Conservation (phyloP, 2,888 invertebrate genomes). For the Napeogenes sylphis region DNA sequence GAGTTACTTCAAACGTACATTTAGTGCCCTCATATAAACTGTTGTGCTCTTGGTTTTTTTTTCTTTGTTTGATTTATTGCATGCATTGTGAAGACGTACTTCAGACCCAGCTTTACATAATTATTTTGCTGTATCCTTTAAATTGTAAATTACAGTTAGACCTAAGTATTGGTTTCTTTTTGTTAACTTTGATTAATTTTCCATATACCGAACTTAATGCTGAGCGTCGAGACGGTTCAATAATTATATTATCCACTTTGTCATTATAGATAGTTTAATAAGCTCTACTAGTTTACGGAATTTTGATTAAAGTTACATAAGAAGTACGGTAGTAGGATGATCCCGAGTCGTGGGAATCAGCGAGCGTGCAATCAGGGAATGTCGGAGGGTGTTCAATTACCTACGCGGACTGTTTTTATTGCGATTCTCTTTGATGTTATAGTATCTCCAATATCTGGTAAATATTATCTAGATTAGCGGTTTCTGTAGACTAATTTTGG, state of each 20-base stretch:
- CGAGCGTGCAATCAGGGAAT: conserved; percentile 65
- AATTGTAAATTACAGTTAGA: too few relatives aligned
- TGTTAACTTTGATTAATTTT: not conserved
- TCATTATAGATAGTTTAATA: conserved; percentile 27
- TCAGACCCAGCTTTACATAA: too few relatives aligned
- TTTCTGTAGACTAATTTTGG: not conserved
- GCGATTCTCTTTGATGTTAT: conserved; percentile 54
- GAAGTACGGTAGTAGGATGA: conserved; percentile 43
- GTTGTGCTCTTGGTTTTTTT: conserved; percentile 7
- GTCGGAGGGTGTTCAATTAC: conserved; percentile 68
- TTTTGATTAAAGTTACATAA: conserved; percentile 62
- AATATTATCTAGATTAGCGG: conserved; percentile 4
- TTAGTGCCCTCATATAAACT: conserved; percentile 17
- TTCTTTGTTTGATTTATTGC: conserved; percentile 9
- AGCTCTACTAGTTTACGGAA: conserved; percentile 40
- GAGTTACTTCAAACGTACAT: conserved; percentile 27
- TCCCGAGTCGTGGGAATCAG: conserved; percentile 65
- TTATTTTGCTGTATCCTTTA: too few relatives aligned
- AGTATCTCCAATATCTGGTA: conserved; percentile 43
- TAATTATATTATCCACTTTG: conserved; percentile 13
- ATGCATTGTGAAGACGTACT: conserved; percentile 13
- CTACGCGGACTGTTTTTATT: conserved; percentile 61
- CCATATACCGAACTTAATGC: not conserved
- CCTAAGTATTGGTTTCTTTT: too few relatives aligned
- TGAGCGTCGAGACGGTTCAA: conserved; percentile 1